Evolutionary conservation across 2,888 invertebrate species (phyloP), one percentile per base, ranked within the genome.

Genomic region (Eilema caniola): DNA sequence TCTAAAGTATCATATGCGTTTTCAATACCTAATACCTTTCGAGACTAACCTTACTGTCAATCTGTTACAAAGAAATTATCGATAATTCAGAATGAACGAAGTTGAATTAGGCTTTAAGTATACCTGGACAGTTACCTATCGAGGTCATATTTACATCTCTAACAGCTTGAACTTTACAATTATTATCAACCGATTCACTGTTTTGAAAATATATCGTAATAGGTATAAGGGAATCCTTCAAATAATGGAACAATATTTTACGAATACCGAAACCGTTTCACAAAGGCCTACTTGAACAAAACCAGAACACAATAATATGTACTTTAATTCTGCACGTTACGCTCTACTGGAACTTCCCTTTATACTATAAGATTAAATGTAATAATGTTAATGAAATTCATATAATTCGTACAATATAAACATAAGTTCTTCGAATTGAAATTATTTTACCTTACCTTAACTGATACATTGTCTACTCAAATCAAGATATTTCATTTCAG

Each of bases 281-380:
- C 33, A 62, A 62, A 33, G 62, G 62, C 23, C 23, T 47, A 20
- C 47, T 47, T 20, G 2, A 47, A 47, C 12, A 47, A 47, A 47
- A 47, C 47, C 20, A 47, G 20, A 47, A 47, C 20, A 41, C 41
- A 47, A 47, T 33, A n/a, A n/a, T n/a, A n/a, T n/a, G n/a, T n/a
- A 33, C 11, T 33, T 23, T 62, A 33, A 10, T 62, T 37, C 23
- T 62, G 47, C n/a, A 62, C 23, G 33, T 62, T 23, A 62, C 62
- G 33, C 62, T 62, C 33, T 14, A 33, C 33, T 62, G 5, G 7
- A 12, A 23, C 33, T 61, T n/a, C 23, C 20, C 62, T 33, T 62
- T 62, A 33, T 31, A n/a, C n/a, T n/a, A 37, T 33, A 62, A 62
- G 62, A 33, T 62, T 41, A 62, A 62, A 62, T 37, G 62, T 62